These are phyloP conservation scores for Pelochelys cantorii DNA, from an alignment of 2,797 vertebrate genomes.

Conservation along the genomic window DNA sequence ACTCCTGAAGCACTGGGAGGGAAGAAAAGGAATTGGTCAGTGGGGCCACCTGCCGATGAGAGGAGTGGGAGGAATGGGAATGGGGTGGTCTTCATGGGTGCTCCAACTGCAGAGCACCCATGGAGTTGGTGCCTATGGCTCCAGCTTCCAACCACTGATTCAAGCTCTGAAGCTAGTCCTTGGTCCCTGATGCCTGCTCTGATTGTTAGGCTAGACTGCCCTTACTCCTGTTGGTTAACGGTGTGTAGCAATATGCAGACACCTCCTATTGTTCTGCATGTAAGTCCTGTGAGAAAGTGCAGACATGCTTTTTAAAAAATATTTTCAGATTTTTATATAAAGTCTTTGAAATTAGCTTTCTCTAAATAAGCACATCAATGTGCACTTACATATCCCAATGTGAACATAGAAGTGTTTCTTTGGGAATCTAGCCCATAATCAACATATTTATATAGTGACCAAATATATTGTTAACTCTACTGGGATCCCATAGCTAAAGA, in stretches of 20 bases:
- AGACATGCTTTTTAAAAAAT: background rate
- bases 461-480: background rate
- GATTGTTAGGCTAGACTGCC: background rate
- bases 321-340: background rate
- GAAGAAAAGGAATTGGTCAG: no score
- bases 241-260: background rate
- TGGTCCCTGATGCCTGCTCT: background rate
- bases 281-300: accelerated
- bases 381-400: background rate
- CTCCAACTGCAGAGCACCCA: no score
- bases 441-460: constrained; percentile 2
- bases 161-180: background rate
- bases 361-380: constrained; percentile 7
- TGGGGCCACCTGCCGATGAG: no score
- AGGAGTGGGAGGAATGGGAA: no score
- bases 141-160: background rate
- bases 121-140: background rate
- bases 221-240: background rate
- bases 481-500: constrained; percentile 19
- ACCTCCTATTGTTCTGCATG: no score
- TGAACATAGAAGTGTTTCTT: constrained; percentile 1
- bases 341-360: background rate
- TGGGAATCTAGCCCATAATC: constrained; percentile 35
- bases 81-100: no score
- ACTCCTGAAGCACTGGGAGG: no score